phyloP scores from a whole-genome alignment of 2,797 vertebrate species.

The Propithecus perrieri region DNA sequence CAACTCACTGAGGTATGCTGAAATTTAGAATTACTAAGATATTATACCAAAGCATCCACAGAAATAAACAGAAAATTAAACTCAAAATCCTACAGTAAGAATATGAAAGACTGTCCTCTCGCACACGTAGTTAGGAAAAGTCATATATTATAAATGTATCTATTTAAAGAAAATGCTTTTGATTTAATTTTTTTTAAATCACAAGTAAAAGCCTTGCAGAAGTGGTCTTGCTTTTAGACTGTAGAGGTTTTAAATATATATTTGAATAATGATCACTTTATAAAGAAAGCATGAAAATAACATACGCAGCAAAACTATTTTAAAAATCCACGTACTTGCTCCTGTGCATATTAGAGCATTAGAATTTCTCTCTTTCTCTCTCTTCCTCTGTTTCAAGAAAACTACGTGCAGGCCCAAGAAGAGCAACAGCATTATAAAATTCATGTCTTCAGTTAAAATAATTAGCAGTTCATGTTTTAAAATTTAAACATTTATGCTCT shows the following conservation, averaged over 20 bases:
- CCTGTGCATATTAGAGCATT: neutral
- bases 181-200: constrained; percentile 60
- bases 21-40: constrained; percentile 63
- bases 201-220: constrained; percentile 65
- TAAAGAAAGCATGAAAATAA: neutral
- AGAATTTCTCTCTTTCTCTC: neutral
- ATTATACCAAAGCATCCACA: constrained; percentile 64
- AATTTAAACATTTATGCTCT: neutral
- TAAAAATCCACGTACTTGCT: neutral
- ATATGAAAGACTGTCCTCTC: constrained; percentile 52
- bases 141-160: constrained; percentile 61
- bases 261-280: constrained; percentile 10
- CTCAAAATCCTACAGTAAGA: constrained; percentile 42
- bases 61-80: constrained; percentile 43
- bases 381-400: constrained; percentile 22
- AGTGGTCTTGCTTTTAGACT: constrained; percentile 10
- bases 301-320: neutral
- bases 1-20: constrained; percentile 92
- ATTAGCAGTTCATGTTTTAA: constrained; percentile 19
- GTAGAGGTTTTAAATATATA: constrained; percentile 62
- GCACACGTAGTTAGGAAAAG: constrained; percentile 49
- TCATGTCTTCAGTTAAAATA: neutral
- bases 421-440: neutral
- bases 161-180: constrained; percentile 82
- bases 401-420: neutral